These are phyloP conservation scores for Acanthurus lineatus DNA, from an alignment of 2,797 vertebrate genomes.

Conservation along the genomic window DNA sequence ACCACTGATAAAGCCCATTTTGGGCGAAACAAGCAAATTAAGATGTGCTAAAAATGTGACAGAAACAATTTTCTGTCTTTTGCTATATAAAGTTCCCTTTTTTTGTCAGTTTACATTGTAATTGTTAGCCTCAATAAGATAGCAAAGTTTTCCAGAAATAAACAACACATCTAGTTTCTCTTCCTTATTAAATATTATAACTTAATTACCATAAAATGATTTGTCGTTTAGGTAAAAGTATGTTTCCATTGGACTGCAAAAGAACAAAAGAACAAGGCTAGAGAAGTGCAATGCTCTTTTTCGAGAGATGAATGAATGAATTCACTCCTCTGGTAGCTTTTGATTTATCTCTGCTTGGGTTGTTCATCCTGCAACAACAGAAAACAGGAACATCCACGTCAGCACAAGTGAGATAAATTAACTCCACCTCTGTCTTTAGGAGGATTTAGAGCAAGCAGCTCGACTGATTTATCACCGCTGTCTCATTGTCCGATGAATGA, in stretches of 20 bases:
- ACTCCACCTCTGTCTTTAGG: conserved; percentile 64
- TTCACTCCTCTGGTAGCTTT: conserved; percentile 30
- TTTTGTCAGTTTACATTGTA: background rate
- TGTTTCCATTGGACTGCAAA: background rate
- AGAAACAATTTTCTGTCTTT: background rate
- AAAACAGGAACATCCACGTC: conserved; percentile 54
- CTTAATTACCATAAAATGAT: background rate
- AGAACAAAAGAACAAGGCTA: background rate
- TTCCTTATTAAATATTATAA: background rate
- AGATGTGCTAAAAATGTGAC: too few species aligned
- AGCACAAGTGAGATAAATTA: conserved; percentile 76
- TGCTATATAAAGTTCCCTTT: background rate
- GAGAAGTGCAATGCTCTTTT: conserved; percentile 24
- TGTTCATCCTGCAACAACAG: conserved; percentile 50
- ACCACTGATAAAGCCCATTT: too few species aligned
- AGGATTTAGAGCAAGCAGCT: conserved; percentile 52
- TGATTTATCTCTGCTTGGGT: conserved; percentile 67
- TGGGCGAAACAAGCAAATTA: too few species aligned
- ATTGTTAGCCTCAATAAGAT: background rate
- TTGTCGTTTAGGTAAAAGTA: background rate
- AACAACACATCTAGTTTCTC: background rate
- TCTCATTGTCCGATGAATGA: conserved; percentile 63
- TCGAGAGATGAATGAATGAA: conserved; percentile 30
- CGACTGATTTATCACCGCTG: conserved; percentile 69
- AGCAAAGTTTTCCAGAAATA: too few species aligned